A percentile compares a stretch with the other conserved stretches of the same genome.
These are phyloP conservation scores for Anser cygnoides DNA, from an alignment of 2,113 vertebrate genomes.

Conservation along the genomic window DNA sequence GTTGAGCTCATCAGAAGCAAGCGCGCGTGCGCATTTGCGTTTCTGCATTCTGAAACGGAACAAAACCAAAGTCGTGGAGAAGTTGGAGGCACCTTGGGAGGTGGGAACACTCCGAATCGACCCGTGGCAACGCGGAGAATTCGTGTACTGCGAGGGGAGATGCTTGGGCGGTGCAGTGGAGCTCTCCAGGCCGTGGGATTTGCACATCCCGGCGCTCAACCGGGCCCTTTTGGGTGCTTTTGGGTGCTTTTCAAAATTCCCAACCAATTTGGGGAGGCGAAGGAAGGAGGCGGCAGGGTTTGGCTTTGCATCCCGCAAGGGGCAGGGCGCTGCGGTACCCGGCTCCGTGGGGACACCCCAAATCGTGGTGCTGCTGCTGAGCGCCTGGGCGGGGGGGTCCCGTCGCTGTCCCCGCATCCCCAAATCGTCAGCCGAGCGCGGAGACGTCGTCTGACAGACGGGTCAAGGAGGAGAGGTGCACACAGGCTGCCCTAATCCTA, in stretches of 20 bases:
- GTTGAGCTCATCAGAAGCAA: not conserved
- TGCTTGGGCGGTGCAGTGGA: not conserved
- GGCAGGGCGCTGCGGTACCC: fast-evolving
- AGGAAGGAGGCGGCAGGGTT: not conserved
- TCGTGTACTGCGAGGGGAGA: not conserved
- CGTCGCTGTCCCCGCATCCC: not conserved
- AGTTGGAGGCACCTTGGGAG: not conserved
- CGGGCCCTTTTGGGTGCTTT: fast-evolving
- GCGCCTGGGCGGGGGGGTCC: not conserved
- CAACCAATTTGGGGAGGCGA: fast-evolving
- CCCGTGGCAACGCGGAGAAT: not conserved
- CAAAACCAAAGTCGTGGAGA: not conserved
- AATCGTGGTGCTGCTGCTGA: not conserved
- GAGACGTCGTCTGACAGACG: conserved; percentile 4
- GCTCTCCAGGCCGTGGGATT: fast-evolving
- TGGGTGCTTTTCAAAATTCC: fast-evolving
- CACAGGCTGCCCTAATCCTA: conserved; percentile 36
- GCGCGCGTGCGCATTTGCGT: fast-evolving
- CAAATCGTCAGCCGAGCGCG: not conserved
- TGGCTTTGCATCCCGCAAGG: not conserved
- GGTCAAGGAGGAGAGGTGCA: conserved; percentile 63
- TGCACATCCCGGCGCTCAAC: not conserved
- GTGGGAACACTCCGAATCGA: conserved; percentile 12
- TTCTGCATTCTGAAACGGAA: fast-evolving
- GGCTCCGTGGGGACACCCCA: not conserved